Evolutionary conservation across 2,888 invertebrate genomes (phyloP).

Genomic region (Cataglyphis rosenhaueri): DNA sequence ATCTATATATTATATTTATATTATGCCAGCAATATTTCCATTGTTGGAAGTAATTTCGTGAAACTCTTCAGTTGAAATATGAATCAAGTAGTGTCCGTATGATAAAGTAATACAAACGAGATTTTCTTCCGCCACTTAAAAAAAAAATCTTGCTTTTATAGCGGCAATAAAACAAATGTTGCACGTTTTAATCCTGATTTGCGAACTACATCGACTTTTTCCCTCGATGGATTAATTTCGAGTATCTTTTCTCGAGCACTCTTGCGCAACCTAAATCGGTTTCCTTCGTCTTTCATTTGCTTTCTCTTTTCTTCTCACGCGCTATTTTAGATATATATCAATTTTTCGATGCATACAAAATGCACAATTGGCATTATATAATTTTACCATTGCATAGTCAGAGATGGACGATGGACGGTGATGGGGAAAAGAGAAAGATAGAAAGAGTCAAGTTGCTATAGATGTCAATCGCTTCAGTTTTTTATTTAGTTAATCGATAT

Average conservation of each 20-base stretch:
- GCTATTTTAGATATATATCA: background rate
- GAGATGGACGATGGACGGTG: no score
- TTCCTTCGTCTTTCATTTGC: conserved; percentile 12
- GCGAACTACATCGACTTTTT: conserved; percentile 48
- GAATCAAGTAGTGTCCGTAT: conserved; percentile 21
- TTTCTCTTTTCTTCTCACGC: background rate
- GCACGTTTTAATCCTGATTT: conserved; percentile 52
- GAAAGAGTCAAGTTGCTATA: background rate
- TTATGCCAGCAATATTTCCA: background rate
- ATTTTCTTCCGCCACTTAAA: conserved; percentile 22
- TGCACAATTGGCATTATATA: conserved; percentile 5
- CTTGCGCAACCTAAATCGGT: conserved; percentile 46
- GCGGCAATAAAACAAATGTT: conserved; percentile 53
- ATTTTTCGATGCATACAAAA: background rate
- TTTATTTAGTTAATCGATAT: background rate
- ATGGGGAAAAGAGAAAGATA: background rate
- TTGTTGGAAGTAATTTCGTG: background rate
- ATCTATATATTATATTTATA: background rate
- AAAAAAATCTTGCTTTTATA: conserved; percentile 54
- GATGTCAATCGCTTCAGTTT: background rate
- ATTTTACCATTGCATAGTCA: background rate
- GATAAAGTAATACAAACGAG: conserved; percentile 14
- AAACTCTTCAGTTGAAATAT: background rate
- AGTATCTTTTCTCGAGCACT: conserved; percentile 29
- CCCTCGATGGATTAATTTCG: conserved; percentile 66